These are phyloP conservation scores for Illadopsis cleaveri DNA, from an alignment of 2,113 vertebrate genomes.

Conservation along the genomic window DNA sequence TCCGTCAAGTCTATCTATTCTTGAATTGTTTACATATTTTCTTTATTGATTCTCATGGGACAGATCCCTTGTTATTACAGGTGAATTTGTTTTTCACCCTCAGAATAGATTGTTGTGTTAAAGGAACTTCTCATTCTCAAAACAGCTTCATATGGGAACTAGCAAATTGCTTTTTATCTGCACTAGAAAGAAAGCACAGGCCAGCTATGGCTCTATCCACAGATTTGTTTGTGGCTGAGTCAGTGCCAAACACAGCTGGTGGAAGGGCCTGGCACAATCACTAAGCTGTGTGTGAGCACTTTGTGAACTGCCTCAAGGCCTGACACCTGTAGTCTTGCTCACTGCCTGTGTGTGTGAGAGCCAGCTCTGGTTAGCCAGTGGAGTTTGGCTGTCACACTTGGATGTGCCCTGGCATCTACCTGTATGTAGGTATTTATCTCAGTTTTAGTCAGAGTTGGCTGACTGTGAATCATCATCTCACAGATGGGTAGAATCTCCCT, in stretches of 20 bases:
- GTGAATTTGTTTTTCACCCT: no score
- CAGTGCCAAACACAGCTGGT: background rate
- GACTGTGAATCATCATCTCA: background rate
- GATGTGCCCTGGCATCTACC: background rate
- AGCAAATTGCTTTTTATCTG: no score
- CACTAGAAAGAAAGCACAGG: background rate
- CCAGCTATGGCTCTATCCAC: no score
- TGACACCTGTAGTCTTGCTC: background rate
- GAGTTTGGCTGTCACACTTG: background rate
- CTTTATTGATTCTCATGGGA: background rate
- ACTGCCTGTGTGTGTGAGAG: no score
- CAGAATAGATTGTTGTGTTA: no score
- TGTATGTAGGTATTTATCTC: background rate
- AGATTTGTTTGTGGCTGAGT: background rate
- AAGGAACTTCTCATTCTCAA: no score
- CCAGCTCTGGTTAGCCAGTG: background rate
- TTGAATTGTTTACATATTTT: background rate
- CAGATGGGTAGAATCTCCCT: background rate
- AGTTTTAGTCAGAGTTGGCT: background rate
- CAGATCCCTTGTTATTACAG: no score
- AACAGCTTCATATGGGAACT: no score
- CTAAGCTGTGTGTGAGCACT: background rate
- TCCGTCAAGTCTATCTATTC: background rate
- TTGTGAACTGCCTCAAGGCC: background rate
- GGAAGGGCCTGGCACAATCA: accelerated